Conservation (phyloP, 2,797 vertebrate genomes). For the Trachops cirrhosus region DNA sequence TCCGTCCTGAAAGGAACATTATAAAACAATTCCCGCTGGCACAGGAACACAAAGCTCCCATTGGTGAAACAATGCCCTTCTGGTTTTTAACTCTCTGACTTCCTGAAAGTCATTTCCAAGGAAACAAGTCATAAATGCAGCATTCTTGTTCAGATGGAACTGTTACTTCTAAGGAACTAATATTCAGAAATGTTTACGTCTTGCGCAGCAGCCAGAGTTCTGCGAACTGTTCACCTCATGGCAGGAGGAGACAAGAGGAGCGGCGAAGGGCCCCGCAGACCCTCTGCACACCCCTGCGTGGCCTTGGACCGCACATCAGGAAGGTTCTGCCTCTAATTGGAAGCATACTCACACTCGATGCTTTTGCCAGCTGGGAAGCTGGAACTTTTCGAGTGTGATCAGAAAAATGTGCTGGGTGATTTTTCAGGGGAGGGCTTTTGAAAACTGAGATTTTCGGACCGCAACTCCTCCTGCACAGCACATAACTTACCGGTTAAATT, state of each 20-base stretch:
- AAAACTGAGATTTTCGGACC: constrained; percentile 22
- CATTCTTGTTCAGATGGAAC: not conserved
- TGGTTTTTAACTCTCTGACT: constrained; percentile 44
- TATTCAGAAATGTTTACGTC: constrained; percentile 11
- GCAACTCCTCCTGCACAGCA: not conserved
- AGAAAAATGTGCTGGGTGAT: constrained; percentile 40
- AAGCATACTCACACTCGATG: constrained; percentile 52
- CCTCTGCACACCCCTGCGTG: not conserved
- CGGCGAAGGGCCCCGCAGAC: not conserved
- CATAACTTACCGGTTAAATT: not conserved
- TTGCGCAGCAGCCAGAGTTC: not conserved
- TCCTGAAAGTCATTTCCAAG: constrained; percentile 54
- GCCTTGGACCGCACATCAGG: not conserved
- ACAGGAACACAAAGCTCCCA: constrained; percentile 59
- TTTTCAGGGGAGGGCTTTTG: not conserved
- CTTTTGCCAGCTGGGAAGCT: constrained; percentile 61
- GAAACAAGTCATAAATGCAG: constrained; percentile 32
- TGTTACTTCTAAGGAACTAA: constrained; percentile 10
- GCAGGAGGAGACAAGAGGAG: constrained; percentile 39
- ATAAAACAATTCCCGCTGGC: constrained; percentile 38
- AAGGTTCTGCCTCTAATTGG: constrained; percentile 52
- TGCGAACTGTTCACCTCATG: not conserved
- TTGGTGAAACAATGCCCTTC: constrained; percentile 53
- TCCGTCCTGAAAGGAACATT: constrained; percentile 40
- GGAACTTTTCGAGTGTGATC: constrained; percentile 54